These are phyloP conservation scores for Drosophila ogumai DNA, from an alignment of 1,140 invertebrate species.

Conservation along the genomic window DNA sequence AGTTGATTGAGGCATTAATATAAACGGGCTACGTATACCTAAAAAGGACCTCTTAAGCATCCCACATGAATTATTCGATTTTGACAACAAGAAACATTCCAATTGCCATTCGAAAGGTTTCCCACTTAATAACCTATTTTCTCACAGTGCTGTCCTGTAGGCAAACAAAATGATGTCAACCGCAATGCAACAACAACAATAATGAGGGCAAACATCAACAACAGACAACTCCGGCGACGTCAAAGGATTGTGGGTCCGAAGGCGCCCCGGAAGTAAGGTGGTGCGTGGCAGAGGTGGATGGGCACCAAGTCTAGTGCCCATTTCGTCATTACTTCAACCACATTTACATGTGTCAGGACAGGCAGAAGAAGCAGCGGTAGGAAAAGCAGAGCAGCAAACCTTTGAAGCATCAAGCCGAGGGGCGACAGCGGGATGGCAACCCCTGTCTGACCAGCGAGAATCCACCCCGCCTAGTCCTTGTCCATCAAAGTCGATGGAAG, in stretches of 20 bases:
- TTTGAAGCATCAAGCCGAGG: conserved; percentile 66
- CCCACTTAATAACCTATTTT: background rate
- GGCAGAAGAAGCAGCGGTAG: conserved; percentile 25
- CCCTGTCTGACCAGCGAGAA: conserved; percentile 67
- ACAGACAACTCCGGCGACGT: conserved; percentile 71
- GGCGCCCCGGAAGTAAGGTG: conserved; percentile 35
- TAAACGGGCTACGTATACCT: too few relatives aligned
- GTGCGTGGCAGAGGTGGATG: conserved; percentile 30
- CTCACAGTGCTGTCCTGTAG: conserved; percentile 57
- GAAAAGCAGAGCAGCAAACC: conserved; percentile 44
- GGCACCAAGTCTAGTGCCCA: conserved; percentile 73
- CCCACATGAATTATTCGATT: too few relatives aligned
- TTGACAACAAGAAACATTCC: too few relatives aligned
- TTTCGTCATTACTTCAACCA: conserved; percentile 84
- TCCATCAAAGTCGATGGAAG: conserved; percentile 71
- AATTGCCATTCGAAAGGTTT: too few relatives aligned
- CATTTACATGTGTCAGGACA: conserved; percentile 82
- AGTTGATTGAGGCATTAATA: too few relatives aligned
- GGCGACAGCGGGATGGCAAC: conserved; percentile 53
- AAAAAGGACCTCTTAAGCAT: too few relatives aligned
- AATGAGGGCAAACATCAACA: conserved; percentile 84
- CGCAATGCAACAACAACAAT: conserved; percentile 79
- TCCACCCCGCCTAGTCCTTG: conserved; percentile 50
- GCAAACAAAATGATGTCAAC: conserved; percentile 82
- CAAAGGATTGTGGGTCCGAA: conserved; percentile 68